Base-by-base conservation (phyloP, 2,113 vertebrate genomes). In the Phalacrocorax pelagicus region DNA sequence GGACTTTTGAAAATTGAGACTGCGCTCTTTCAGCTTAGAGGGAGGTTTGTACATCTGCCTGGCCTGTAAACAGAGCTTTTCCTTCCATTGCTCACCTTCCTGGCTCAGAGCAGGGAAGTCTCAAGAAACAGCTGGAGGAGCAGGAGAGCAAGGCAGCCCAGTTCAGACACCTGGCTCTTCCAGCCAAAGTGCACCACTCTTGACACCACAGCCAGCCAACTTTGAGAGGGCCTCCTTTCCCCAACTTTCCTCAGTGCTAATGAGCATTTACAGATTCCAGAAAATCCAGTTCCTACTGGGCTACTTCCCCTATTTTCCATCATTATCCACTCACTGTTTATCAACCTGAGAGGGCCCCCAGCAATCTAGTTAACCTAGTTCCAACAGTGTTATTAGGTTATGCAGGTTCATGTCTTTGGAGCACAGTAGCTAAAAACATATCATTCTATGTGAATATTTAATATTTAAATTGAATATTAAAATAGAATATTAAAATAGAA, bases 1-100 rank as follows among this genome's bases (percentile, higher is more conserved):
- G 38, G 47, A 61, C 29, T 81, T 81, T 0, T 82, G 23, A 80
- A 71, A 88, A 32, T 30, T 2, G 4, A 16, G 14, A 13, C 9
- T 22, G 12, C 0, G 0, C 26, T 67, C 23, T 70, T 77, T 80
- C 49, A 78, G 59, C 0, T 44, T 15, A 44, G 49, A 83, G 4
- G 21, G 8, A 78, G 46, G 44, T 55, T 10, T 71, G 51, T 47
- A 16, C 34, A 27, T 23, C 29, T 22, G 8, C 73, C 52, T 55
- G 40, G n/a, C 47, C 34, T 57, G 51, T 26, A 46, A 66, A 29
- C 14, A 46, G 27, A 62, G 40, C 72, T 81, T 77, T 42, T 46
- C n/a, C 57, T 46, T 44, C 46, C 49, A 17, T 14, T 49, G 36
- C 36, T 67, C 34, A 23, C 65, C 57, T 40, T 84, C 51, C 79